A percentile compares a stretch with the other conserved stretches of the same genome.
Conservation (phyloP, 2,113 vertebrate species). For the Rhea americana region DNA sequence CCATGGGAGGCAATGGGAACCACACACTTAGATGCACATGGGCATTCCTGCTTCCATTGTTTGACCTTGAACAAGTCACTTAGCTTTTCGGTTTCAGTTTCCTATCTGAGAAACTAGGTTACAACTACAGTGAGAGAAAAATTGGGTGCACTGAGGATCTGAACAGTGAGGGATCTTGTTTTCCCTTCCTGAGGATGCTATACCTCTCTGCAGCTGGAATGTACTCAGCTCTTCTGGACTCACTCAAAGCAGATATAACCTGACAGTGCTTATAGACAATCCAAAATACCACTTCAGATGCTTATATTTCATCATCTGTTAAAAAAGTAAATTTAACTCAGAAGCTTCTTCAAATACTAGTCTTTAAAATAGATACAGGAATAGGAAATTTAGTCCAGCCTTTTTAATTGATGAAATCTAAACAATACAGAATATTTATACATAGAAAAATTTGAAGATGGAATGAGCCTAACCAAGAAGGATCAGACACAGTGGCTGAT, state of each 20-base stretch:
- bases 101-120: not conserved
- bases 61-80: not conserved
- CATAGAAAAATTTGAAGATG: not conserved
- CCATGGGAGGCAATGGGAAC: not conserved
- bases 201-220: not conserved
- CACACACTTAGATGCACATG: not conserved
- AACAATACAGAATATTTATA: not conserved
- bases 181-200: not conserved
- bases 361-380: not conserved
- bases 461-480: not conserved
- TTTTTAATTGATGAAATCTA: not conserved
- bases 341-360: not conserved
- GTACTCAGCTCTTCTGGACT: not conserved
- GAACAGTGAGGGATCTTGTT: not conserved
- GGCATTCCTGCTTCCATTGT: not conserved
- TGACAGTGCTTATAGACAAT: not conserved
- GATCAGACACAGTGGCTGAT: not conserved
- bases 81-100: not conserved
- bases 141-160: not conserved
- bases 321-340: not conserved
- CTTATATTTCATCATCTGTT: conserved; percentile 3
- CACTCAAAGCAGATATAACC: not conserved
- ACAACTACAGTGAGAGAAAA: not conserved
- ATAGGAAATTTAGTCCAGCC: not conserved
- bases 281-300: not conserved